Base-by-base conservation (phyloP, 2,888 invertebrate genomes). In the Phasia obesa region DNA sequence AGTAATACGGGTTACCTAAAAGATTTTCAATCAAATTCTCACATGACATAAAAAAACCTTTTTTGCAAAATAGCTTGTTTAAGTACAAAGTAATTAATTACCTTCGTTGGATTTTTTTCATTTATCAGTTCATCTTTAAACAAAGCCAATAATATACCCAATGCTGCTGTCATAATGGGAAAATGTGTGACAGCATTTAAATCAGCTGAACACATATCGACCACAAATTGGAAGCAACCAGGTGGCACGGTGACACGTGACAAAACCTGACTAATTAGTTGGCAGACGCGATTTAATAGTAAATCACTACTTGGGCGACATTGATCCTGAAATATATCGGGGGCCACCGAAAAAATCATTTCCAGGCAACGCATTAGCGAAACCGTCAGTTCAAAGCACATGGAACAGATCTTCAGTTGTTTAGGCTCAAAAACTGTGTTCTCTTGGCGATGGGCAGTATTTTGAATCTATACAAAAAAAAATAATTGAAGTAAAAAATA, bases 301-400 rank as follows among this genome's bases (percentile, higher is more conserved):
- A 95, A 92, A 84, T 96, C 96, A 73, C 95, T 94, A 59, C 95
- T 94, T n/a, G 94, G 93, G 25, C 94, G 92, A 7, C 93, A 92
- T 0, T 93, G 90, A 87, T 95, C 95, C 13, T 93, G 93, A 71
- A 96, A 94, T 59, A 96, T 91, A 35, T 92, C 92, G 0, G 95
- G 94, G 0, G 93, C 94, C 15, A 96, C 92, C 7, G 93, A 92
- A 1, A 95, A 92, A 0, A 95, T 93, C 96, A 97, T 96, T 91
- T 97, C 97, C 70, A 97, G 91, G 0, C 96, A 96, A 64, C 97
- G 92, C 78, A 96, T 93, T 76, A 97, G 90, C 0, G 95, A 95
- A 67, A 96, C 94, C 21, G 96, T 94, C 70, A 97, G 92, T 88
- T 97, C 96, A 89, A 96, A 97, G 88, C 96, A 97, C 11, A 96